Evolutionary conservation across 2,888 invertebrate species (phyloP).

Genomic region (Andrena dorsata): DNA sequence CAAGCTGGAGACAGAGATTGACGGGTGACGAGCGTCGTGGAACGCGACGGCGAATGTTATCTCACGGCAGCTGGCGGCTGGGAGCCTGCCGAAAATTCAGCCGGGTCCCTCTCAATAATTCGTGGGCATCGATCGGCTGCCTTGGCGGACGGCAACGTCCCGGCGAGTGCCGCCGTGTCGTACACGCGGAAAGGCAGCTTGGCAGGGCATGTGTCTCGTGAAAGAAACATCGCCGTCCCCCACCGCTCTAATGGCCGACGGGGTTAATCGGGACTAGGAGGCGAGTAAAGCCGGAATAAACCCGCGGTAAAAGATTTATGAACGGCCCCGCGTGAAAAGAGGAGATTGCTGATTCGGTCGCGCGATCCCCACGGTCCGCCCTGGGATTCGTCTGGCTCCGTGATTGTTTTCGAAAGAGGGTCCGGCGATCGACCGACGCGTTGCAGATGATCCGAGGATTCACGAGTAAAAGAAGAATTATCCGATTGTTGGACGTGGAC

Average conservation of each 20-base stretch:
- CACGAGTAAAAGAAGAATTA: background rate
- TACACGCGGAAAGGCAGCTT: conserved; percentile 54
- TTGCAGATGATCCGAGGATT: background rate
- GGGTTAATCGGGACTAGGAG: conserved; percentile 68
- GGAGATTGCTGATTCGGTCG: conserved; percentile 49
- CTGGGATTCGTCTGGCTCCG: conserved; percentile 28
- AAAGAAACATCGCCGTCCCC: conserved; percentile 65
- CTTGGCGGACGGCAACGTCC: conserved; percentile 33
- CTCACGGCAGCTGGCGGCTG: conserved; percentile 21
- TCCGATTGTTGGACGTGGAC: background rate
- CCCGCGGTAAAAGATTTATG: conserved; percentile 65
- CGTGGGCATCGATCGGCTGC: conserved; percentile 58
- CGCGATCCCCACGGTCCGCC: conserved; percentile 35
- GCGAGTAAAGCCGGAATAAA: conserved; percentile 68
- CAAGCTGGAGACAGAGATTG: background rate
- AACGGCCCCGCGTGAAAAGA: conserved; percentile 45
- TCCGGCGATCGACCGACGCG: background rate
- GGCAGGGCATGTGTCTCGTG: conserved; percentile 66
- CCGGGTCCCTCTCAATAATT: conserved; percentile 63
- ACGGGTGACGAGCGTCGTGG: conserved; percentile 25
- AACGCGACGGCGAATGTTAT: conserved; percentile 42
- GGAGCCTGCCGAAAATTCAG: conserved; percentile 46
- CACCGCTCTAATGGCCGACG: conserved; percentile 57
- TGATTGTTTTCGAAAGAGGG: conserved; percentile 40
- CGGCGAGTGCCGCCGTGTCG: conserved; percentile 27